Percentiles rank a stretch among this genome's conserved stretches.
phyloP scores from a whole-genome alignment of 2,797 vertebrate species.

The Cynopterus sphinx region DNA sequence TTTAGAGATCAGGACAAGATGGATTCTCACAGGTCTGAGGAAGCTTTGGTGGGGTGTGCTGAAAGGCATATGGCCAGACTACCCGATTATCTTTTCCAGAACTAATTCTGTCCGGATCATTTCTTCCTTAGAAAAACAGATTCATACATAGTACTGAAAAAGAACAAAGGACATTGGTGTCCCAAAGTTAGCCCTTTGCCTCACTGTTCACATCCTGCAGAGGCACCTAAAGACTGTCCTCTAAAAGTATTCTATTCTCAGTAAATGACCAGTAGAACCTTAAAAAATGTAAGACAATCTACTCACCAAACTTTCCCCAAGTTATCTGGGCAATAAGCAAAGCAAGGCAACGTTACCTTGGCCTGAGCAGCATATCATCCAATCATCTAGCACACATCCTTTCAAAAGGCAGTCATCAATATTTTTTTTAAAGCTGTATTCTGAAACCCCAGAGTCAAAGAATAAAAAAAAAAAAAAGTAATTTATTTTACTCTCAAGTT shows the following conservation, averaged over 20 bases:
- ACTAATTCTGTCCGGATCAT: not conserved
- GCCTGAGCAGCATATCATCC: not conserved
- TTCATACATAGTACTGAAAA: not conserved
- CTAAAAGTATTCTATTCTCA: not conserved
- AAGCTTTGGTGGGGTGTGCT: not conserved
- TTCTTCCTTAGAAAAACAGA: conserved; percentile 21
- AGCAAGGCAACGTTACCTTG: not conserved
- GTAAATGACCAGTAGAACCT: not conserved
- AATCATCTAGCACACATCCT: not conserved
- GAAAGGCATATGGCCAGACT: conserved; percentile 21
- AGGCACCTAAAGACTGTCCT: not conserved
- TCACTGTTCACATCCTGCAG: not conserved
- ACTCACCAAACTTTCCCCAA: not conserved
- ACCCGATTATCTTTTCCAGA: conserved; percentile 23
- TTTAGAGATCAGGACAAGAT: not conserved
- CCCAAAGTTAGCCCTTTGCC: not conserved
- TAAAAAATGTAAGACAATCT: not conserved
- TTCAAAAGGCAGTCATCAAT: not conserved
- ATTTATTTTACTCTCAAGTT: conserved; percentile 55
- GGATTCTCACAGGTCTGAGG: not conserved
- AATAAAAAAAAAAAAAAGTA: conserved; percentile 47
- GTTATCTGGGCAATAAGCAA: conserved; percentile 36
- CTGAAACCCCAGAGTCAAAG: conserved; percentile 46
- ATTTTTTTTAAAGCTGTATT: conserved; percentile 30
- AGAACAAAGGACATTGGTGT: conserved; percentile 8